Percentiles rank a stretch among this genome's conserved stretches.
Conservation (phyloP, 2,888 invertebrate genomes). For the Dione juno region DNA sequence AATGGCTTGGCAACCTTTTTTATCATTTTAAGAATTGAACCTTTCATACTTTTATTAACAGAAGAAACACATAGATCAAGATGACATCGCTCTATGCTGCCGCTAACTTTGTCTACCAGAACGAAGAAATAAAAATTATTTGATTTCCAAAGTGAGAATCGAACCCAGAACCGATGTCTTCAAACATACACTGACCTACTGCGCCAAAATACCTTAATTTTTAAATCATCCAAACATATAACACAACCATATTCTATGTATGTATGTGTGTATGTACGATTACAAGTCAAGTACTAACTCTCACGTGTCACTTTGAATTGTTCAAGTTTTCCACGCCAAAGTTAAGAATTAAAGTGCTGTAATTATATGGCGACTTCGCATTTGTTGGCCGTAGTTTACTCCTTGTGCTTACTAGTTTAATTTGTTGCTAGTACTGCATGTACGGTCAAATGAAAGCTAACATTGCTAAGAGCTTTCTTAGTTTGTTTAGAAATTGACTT, state of each 20-base stretch:
- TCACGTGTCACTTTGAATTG: conserved; percentile 41
- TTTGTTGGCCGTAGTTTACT: conserved; percentile 29
- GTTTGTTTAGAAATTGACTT: background rate
- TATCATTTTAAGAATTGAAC: too few relatives aligned
- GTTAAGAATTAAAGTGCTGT: conserved; percentile 40
- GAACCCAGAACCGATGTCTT: background rate
- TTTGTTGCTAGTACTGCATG: conserved; percentile 23
- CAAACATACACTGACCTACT: background rate
- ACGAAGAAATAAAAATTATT: too few relatives aligned
- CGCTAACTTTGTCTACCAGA: too few relatives aligned
- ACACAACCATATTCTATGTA: too few relatives aligned
- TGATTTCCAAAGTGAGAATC: background rate
- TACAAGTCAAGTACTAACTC: conserved; percentile 3
- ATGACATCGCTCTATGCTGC: too few relatives aligned
- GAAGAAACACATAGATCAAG: too few relatives aligned
- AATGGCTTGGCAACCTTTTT: too few relatives aligned
- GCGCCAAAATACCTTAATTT: background rate
- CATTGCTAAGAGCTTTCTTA: background rate
- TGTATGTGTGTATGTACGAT: background rate
- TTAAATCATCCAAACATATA: too few relatives aligned
- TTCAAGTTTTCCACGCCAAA: conserved; percentile 38
- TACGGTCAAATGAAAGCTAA: conserved; percentile 1
- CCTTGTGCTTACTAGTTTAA: conserved; percentile 21
- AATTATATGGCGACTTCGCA: conserved; percentile 35
- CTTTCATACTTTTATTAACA: too few relatives aligned